Evolutionary conservation across 2,888 invertebrate species (phyloP).

Genomic region (Trichopoda pennipes): DNA sequence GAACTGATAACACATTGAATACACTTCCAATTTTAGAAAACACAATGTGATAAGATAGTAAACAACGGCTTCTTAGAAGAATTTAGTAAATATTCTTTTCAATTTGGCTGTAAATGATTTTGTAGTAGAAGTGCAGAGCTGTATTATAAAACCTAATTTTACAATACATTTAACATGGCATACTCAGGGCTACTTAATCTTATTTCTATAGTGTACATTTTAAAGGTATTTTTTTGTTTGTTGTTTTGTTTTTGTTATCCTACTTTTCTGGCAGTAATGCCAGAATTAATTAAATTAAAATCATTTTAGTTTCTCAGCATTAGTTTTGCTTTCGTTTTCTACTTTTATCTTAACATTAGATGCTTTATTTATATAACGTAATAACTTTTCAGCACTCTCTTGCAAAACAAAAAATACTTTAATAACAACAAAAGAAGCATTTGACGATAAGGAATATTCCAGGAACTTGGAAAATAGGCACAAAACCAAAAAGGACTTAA

Average conservation of each 20-base stretch:
- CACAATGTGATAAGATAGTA: background rate
- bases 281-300: conserved; percentile 59
- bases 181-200: conserved; percentile 49
- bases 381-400: no score
- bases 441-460: no score
- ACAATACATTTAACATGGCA: conserved; percentile 59
- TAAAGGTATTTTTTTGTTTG: background rate
- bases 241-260: background rate
- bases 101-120: no score
- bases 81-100: background rate
- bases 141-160: conserved; percentile 25
- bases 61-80: no score
- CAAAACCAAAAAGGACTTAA: no score
- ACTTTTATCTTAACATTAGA: background rate
- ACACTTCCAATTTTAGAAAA: background rate
- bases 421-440: no score
- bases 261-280: background rate
- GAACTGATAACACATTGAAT: background rate
- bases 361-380: no score
- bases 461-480: no score
- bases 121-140: background rate
- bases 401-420: no score
- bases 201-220: background rate
- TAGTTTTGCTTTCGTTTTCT: background rate
- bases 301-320: conserved; percentile 13